Evolutionary conservation across 2,797 vertebrate species (phyloP).

Genomic region (Lithobates pipiens): DNA sequence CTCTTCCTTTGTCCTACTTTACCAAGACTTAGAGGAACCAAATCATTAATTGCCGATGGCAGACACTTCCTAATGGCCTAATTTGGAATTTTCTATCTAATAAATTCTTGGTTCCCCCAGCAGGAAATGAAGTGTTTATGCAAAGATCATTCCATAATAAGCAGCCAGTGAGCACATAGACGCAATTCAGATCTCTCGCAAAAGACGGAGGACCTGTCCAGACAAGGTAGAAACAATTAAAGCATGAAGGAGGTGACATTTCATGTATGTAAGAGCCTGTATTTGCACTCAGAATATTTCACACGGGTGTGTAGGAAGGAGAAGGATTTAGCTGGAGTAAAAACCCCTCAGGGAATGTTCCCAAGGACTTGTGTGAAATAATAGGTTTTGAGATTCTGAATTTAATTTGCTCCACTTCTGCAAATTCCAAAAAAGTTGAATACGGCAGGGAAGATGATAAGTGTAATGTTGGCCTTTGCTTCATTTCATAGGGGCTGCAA

Average conservation of each 20-base stretch:
- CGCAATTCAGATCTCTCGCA: neutral
- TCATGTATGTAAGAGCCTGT: slow-evolving; percentile 13
- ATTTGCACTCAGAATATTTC: slow-evolving; percentile 15
- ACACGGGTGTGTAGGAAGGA: neutral
- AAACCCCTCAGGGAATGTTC: neutral
- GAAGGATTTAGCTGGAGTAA: neutral
- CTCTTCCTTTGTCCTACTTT: slow-evolving; percentile 29
- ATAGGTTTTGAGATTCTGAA: neutral
- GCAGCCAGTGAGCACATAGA: neutral
- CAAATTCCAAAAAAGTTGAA: neutral
- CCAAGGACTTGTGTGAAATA: neutral
- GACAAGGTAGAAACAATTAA: slow-evolving; percentile 34
- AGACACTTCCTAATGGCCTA: slow-evolving; percentile 38
- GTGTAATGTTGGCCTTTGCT: neutral
- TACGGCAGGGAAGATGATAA: neutral
- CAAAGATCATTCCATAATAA: slow-evolving; percentile 51
- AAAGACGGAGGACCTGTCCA: neutral
- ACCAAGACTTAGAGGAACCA: neutral
- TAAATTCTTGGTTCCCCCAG: slow-evolving; percentile 51
- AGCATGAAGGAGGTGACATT: slow-evolving; percentile 22
- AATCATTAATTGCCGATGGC: slow-evolving; percentile 43
- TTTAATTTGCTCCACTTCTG: slow-evolving; percentile 7
- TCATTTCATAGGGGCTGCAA: neutral
- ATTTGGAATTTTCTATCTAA: slow-evolving; percentile 37
- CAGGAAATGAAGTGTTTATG: slow-evolving; percentile 58